Evolutionary conservation across 2,888 invertebrate species (phyloP).

Genomic region (Dyspetes luteomarginatus): DNA sequence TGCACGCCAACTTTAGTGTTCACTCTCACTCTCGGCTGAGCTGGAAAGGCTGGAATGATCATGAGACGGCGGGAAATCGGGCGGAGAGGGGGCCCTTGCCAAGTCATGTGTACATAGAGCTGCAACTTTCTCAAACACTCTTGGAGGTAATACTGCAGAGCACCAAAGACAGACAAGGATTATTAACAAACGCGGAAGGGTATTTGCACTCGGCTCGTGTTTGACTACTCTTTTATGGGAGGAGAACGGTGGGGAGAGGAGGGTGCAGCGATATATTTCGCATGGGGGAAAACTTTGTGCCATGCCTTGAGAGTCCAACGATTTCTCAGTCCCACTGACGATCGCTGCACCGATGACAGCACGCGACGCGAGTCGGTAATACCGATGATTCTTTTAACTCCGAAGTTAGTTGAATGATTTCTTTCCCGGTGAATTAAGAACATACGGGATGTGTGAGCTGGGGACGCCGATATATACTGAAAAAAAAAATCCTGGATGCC

Average conservation of each 20-base stretch:
- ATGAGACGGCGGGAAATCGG: not conserved
- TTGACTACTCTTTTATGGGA: slow-evolving; percentile 30
- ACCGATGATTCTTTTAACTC: slow-evolving; percentile 1
- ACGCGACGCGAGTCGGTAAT: not conserved
- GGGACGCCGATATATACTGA: too few species aligned
- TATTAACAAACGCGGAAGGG: slow-evolving; percentile 64
- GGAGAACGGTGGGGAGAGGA: not conserved
- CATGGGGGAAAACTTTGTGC: slow-evolving; percentile 15
- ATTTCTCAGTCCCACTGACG: slow-evolving; percentile 59
- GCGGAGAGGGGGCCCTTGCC: slow-evolving; percentile 2
- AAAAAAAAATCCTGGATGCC: too few species aligned
- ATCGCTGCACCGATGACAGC: slow-evolving; percentile 49
- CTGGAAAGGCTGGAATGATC: slow-evolving; percentile 37
- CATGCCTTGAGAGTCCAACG: slow-evolving; percentile 5
- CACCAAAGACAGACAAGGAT: slow-evolving; percentile 12
- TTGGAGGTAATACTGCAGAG: slow-evolving; percentile 5
- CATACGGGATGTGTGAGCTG: too few species aligned
- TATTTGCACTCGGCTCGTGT: slow-evolving; percentile 46
- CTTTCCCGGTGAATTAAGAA: too few species aligned
- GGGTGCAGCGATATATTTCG: slow-evolving; percentile 1
- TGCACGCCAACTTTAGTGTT: slow-evolving; percentile 20
- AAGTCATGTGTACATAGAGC: not conserved
- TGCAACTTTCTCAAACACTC: slow-evolving; percentile 62
- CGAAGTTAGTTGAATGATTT: too few species aligned
- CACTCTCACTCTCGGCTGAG: slow-evolving; percentile 51